phyloP scores from a whole-genome alignment of 2,888 invertebrate species.

The Idaea aversata region DNA sequence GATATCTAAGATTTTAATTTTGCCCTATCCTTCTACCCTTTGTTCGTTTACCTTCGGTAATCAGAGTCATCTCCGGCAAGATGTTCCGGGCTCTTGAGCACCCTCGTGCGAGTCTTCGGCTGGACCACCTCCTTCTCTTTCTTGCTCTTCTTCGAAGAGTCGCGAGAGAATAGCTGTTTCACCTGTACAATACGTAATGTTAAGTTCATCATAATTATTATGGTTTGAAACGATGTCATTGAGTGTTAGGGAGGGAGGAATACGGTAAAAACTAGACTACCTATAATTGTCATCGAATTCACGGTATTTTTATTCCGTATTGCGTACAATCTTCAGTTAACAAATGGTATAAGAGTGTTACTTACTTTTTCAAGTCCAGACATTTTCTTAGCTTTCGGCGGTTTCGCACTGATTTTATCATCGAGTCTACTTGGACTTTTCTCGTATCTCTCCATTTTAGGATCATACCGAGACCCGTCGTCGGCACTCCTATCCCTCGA shows the following conservation, averaged over 20 bases:
- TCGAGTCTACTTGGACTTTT: conserved; percentile 73
- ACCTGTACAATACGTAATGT: conserved; percentile 59
- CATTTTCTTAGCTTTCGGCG: conserved; percentile 84
- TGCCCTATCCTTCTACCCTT: no score
- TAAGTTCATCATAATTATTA: background rate
- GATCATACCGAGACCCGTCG: conserved; percentile 84
- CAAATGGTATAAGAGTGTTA: conserved; percentile 3
- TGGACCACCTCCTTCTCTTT: conserved; percentile 81
- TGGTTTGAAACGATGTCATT: background rate
- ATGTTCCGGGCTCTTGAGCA: conserved; percentile 79
- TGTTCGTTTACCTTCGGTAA: conserved; percentile 58
- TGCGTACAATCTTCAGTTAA: background rate
- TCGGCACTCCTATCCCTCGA: conserved; percentile 81
- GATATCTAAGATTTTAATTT: no score
- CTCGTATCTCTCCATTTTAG: conserved; percentile 81
- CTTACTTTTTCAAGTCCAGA: conserved; percentile 86
- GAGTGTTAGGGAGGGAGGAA: background rate
- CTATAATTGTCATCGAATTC: no score
- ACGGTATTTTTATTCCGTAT: no score
- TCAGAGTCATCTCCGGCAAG: conserved; percentile 71
- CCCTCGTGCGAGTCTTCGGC: conserved; percentile 77
- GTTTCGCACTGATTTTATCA: conserved; percentile 77
- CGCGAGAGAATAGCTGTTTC: conserved; percentile 87
- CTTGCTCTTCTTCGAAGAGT: conserved; percentile 84
- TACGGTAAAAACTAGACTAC: no score